Conservation (phyloP, 2,797 vertebrate genomes). For the Tenualosa ilisha region DNA sequence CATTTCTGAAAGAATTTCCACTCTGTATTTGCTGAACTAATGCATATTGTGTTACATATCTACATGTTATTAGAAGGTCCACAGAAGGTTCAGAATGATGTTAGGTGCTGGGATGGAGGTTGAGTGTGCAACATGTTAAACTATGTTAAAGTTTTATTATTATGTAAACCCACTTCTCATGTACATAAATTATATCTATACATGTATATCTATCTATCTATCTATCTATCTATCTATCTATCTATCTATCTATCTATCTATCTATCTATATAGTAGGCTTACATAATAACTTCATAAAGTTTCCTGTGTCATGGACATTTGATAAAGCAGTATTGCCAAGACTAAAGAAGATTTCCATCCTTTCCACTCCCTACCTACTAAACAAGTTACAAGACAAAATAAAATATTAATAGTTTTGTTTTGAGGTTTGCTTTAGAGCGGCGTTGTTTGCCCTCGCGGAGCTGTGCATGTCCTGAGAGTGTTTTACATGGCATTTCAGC, state of each 20-base stretch:
- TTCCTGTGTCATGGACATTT: background rate
- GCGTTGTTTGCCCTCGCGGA: background rate
- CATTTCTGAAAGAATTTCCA: background rate
- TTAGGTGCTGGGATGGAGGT: background rate
- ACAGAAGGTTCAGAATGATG: background rate
- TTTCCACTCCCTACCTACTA: background rate
- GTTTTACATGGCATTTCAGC: constrained; percentile 53
- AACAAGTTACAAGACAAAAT: background rate
- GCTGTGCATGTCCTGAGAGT: background rate
- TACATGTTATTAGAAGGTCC: too few relatives aligned
- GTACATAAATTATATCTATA: too few relatives aligned
- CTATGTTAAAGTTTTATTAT: too few relatives aligned
- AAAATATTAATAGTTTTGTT: background rate
- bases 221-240: too few relatives aligned
- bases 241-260: too few relatives aligned
- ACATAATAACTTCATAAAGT: too few relatives aligned
- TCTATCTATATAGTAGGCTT: too few relatives aligned
- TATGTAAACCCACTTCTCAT: too few relatives aligned
- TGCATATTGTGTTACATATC: too few relatives aligned
- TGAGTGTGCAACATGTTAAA: background rate
- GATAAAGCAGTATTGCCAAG: background rate
- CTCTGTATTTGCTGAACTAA: too few relatives aligned
- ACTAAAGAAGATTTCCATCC: background rate
- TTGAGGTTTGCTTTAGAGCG: background rate
- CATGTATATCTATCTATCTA: too few relatives aligned